Conservation (phyloP, 2,113 vertebrate genomes). For the Tyrannus savana region DNA sequence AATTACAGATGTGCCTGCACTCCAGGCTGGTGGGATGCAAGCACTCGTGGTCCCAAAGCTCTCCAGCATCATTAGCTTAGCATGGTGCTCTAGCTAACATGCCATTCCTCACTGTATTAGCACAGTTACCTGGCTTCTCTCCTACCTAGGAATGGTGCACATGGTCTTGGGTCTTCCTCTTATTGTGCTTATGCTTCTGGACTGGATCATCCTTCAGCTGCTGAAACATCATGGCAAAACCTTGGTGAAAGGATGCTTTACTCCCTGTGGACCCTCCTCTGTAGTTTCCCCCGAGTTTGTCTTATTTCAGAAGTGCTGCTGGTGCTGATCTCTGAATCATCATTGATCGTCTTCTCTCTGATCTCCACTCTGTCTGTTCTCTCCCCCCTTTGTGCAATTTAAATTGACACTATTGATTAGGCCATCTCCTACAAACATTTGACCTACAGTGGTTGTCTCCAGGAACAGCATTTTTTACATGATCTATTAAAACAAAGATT, state of each 20-base stretch:
- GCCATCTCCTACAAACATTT: background rate
- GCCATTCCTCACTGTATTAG: background rate
- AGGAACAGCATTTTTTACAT: background rate
- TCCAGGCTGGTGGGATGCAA: background rate
- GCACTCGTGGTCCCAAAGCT: background rate
- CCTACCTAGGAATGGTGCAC: background rate
- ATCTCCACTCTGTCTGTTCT: background rate
- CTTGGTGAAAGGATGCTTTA: background rate
- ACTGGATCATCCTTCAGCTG: background rate
- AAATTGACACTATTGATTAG: background rate
- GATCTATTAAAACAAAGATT: background rate
- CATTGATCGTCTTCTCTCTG: background rate
- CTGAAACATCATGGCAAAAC: background rate
- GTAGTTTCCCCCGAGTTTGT: background rate
- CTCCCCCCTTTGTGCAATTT: background rate
- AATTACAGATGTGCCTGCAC: rapidly evolving
- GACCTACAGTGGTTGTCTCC: background rate
- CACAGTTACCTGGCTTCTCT: background rate
- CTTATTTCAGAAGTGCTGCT: background rate
- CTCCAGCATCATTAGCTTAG: background rate
- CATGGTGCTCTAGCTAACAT: background rate
- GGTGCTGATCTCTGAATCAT: background rate
- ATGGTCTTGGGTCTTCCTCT: background rate
- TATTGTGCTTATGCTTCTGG: background rate
- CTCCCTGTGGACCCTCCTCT: background rate